Percentiles rank a stretch among this genome's conserved stretches.
Conservation (phyloP, 2,113 vertebrate genomes). For the Thymallus thymallus region DNA sequence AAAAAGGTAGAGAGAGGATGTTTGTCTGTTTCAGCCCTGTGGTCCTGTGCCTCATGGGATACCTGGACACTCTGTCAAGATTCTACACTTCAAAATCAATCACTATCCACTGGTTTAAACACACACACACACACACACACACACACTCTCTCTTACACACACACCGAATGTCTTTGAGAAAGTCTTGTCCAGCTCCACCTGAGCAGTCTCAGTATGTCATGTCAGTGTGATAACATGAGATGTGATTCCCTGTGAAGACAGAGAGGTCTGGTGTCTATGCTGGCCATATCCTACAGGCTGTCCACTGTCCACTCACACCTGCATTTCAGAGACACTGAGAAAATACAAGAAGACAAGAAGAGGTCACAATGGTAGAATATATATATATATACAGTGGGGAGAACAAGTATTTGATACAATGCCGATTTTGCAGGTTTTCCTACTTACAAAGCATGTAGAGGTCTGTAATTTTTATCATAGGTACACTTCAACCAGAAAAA, state of each 20-base stretch:
- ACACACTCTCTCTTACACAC: constrained; percentile 11
- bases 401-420: no score
- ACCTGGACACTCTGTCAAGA: constrained; percentile 63
- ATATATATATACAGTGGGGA: no score
- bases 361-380: no score
- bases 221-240: constrained; percentile 2
- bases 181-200: neutral
- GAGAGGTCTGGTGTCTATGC: neutral
- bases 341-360: constrained; percentile 3
- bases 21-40: constrained; percentile 51
- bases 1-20: constrained; percentile 22
- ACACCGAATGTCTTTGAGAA: neutral
- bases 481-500: no score
- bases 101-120: constrained; percentile 54
- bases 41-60: constrained; percentile 65
- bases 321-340: constrained; percentile 6
- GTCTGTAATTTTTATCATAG: no score
- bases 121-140: constrained; percentile 37
- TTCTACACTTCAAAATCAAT: constrained; percentile 58
- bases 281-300: neutral
- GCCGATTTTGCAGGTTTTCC: no score
- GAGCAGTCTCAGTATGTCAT: constrained; percentile 20
- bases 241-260: neutral
- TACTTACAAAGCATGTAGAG: no score
- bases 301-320: no score